A percentile compares a stretch with the other conserved stretches of the same genome.
Conservation (phyloP, 2,113 vertebrate genomes). For the Tetrao urogallus region DNA sequence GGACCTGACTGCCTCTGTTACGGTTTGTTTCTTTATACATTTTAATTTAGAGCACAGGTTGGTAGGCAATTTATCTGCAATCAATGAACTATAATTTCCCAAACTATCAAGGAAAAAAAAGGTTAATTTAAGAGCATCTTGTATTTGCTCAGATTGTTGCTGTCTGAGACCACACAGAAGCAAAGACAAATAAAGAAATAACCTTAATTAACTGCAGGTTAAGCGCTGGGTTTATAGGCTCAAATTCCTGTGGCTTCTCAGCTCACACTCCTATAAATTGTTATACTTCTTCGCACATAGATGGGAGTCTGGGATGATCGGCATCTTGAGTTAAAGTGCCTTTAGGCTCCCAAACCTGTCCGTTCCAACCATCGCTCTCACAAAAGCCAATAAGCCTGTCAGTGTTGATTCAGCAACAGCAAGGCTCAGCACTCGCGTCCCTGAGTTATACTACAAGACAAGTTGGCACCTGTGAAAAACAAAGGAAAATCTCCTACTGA, state of each 20-base stretch:
- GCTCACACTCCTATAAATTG: not conserved
- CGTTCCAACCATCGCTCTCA: not conserved
- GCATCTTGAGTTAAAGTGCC: not conserved
- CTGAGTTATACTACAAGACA: not conserved
- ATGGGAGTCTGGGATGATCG: not conserved
- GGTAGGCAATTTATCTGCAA: not conserved
- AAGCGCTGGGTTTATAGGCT: not conserved
- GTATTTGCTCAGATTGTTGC: not conserved
- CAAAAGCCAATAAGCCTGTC: not conserved
- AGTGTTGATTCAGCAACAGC: not conserved
- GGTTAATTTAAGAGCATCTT: not conserved
- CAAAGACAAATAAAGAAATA: constrained; percentile 22
- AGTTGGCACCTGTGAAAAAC: not conserved
- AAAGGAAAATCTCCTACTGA: not conserved
- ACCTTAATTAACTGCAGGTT: constrained; percentile 44
- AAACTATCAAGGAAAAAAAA: not conserved
- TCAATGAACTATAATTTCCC: constrained; percentile 15
- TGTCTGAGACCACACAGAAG: not conserved
- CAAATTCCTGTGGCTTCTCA: constrained; percentile 26
- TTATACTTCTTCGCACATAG: not conserved
- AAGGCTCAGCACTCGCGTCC: not conserved
- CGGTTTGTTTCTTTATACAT: not conserved
- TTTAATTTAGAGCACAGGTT: not conserved
- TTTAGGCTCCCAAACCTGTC: not conserved
- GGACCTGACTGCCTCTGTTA: not conserved